These are phyloP conservation scores for Agrilus biguttatus DNA, from an alignment of 2,888 invertebrate species.

Conservation along the genomic window DNA sequence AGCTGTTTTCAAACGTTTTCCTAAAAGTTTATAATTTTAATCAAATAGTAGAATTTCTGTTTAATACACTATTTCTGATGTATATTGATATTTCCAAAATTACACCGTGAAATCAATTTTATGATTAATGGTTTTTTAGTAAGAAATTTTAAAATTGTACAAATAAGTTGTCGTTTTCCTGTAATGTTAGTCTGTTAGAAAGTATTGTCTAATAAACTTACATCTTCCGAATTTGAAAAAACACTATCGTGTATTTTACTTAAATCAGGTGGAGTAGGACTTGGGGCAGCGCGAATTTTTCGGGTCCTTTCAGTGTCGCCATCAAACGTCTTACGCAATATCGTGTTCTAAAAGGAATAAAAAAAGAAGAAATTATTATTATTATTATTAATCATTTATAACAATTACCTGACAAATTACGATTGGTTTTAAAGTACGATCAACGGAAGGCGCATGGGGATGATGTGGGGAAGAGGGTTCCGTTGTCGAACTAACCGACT, in stretches of 20 bases:
- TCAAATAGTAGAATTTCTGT: too few relatives aligned
- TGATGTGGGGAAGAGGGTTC: conserved; percentile 29
- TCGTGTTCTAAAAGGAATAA: conserved; percentile 14
- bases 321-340: conserved; percentile 26
- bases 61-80: too few relatives aligned
- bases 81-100: too few relatives aligned
- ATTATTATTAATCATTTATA: neutral
- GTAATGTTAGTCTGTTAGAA: too few relatives aligned
- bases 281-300: conserved; percentile 35
- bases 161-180: too few relatives aligned
- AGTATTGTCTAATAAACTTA: conserved; percentile 2
- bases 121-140: too few relatives aligned
- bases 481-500: conserved; percentile 26
- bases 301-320: conserved; percentile 22
- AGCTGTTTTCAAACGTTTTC: too few relatives aligned
- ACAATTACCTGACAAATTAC: conserved; percentile 29
- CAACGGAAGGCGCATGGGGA: conserved; percentile 44
- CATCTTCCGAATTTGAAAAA: conserved; percentile 14
- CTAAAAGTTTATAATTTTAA: too few relatives aligned
- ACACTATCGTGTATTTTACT: conserved; percentile 25
- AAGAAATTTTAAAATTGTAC: too few relatives aligned
- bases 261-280: conserved; percentile 34
- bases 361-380: neutral
- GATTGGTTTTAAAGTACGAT: conserved; percentile 46
- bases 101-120: too few relatives aligned